Percentiles rank a stretch among this genome's conserved stretches.
Conservation (phyloP, 1,140 invertebrate genomes). For the Cyclargus thomasi region DNA sequence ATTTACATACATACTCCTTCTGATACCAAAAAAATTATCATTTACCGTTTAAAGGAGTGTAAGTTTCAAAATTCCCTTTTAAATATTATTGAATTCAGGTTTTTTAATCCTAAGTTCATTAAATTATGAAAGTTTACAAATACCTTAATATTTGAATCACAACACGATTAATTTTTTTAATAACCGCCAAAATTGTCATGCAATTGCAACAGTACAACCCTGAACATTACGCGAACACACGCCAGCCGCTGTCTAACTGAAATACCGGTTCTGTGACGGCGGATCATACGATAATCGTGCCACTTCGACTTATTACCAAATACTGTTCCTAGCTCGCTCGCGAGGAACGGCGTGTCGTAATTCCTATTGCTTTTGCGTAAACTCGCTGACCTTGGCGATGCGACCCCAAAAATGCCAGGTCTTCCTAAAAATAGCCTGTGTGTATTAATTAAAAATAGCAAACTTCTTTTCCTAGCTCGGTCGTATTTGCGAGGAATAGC, state of each 20-base stretch:
- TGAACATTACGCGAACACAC: constrained; percentile 16
- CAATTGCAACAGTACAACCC: background rate
- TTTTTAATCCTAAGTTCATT: too few relatives aligned
- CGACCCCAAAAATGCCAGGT: too few relatives aligned
- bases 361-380: background rate
- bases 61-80: too few relatives aligned
- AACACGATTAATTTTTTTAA: constrained; percentile 4
- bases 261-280: constrained; percentile 38
- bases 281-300: constrained; percentile 50
- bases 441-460: too few relatives aligned
- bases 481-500: too few relatives aligned
- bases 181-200: too few relatives aligned
- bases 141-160: too few relatives aligned
- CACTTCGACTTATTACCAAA: constrained; percentile 36
- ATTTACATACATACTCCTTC: too few relatives aligned
- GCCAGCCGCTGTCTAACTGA: constrained; percentile 27
- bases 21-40: background rate
- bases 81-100: too few relatives aligned
- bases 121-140: too few relatives aligned
- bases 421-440: too few relatives aligned
- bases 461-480: too few relatives aligned
- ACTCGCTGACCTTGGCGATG: background rate
- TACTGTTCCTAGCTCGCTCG: constrained; percentile 11
- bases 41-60: background rate
- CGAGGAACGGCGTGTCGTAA: constrained; percentile 5